Evolutionary conservation across 2,888 invertebrate genomes (phyloP), one percentile per base, ranked within the genome.

Genomic region (Lasioglossum lativentre): DNA sequence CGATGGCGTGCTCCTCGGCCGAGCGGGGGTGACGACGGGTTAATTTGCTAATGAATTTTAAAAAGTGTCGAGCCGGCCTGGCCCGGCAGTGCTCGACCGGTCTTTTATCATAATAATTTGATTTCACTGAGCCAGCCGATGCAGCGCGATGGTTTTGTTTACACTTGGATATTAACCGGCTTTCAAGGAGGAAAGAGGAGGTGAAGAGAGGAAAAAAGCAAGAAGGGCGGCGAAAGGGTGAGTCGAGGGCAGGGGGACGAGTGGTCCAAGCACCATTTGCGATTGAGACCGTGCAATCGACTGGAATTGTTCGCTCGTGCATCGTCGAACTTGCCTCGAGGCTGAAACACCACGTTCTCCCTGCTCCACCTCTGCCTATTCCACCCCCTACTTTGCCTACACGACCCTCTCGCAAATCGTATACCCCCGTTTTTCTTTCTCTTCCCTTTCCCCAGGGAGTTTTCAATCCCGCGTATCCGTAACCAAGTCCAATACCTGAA

Each of bases 41-140:
- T 90, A 90, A 93, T 93, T 93, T 89, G 90, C 90, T 93, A 93
- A 93, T 93, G 91, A 93, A 92, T 93, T 92, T 90, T 89, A 88
- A 87, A 92, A 90, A 89, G 85, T 86, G 80, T 70, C 75, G 79
- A 79, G 83, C 72, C n/a, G n/a, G n/a, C n/a, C 10, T 10, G 12
- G 56, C 56, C 63, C 73, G 40, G 30, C 66, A 73, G 47, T 77
- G 77, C 74, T 68, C 77, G 52, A 56, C 81, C 82, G 77, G 81
- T 89, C 87, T 91, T 92, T 91, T 87, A 90, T 90, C 87, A 89
- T 90, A 90, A 92, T 93, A 90, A 91, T 92, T 91, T 85, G 82
- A 90, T 89, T 92, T 87, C 68, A 42, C 71, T 63, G 78, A 71
- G 78, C 84, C 79, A 59, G 75, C 59, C 77, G 40, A 79, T 82